Conservation (phyloP, 2,888 invertebrate species). For the Crioceris asparagi region DNA sequence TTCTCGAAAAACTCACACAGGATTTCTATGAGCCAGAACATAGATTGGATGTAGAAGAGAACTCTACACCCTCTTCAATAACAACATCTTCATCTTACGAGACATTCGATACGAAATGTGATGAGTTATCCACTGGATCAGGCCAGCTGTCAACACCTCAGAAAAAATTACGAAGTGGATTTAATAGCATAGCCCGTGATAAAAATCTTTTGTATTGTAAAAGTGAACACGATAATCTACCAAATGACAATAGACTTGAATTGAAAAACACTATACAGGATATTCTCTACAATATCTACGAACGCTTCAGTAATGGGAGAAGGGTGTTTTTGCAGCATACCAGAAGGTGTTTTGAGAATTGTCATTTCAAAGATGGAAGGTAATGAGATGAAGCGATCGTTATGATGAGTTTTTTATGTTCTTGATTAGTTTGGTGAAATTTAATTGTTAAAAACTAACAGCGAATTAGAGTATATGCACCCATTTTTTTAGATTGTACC, state of each 20-base stretch:
- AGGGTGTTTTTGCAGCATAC: slow-evolving; percentile 17
- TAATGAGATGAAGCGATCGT: slow-evolving; percentile 23
- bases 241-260: slow-evolving; percentile 21
- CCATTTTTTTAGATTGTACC: slow-evolving; percentile 1
- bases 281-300: slow-evolving; percentile 37
- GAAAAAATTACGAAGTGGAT: slow-evolving; percentile 9
- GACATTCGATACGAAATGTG: slow-evolving; percentile 16
- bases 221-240: slow-evolving; percentile 9
- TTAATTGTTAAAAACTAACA: no score
- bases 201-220: slow-evolving; percentile 18
- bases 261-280: slow-evolving; percentile 39
- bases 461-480: no score
- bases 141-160: slow-evolving; percentile 9
- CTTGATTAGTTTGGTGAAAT: no score
- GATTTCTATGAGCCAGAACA: slow-evolving; percentile 7
- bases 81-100: slow-evolving; percentile 17
- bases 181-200: slow-evolving; percentile 21
- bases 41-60: slow-evolving; percentile 11
- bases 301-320: slow-evolving; percentile 34
- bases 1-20: slow-evolving; percentile 11
- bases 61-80: slow-evolving; percentile 7
- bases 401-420: slow-evolving; percentile 1
- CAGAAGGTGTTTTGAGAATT: slow-evolving; percentile 39
- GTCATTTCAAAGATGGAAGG: slow-evolving; percentile 42
- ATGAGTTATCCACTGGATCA: slow-evolving; percentile 15